Evolutionary conservation across 2,113 vertebrate genomes (phyloP).

Genomic region (Centropus bengalensis): DNA sequence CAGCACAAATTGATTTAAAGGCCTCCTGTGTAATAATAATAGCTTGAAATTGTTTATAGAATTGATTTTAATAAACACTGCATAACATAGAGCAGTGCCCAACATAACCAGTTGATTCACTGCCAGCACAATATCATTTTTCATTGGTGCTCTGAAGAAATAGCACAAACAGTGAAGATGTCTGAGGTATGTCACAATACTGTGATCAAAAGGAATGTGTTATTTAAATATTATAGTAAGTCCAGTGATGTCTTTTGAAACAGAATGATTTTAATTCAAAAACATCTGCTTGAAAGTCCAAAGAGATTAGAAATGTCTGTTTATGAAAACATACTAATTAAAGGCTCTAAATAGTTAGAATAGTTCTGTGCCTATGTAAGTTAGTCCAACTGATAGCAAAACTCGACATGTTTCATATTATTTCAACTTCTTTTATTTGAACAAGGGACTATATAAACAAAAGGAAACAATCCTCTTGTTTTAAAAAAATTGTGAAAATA

Average conservation of each 20-base stretch:
- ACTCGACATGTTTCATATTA: slow-evolving; percentile 62
- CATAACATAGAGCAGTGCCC: slow-evolving; percentile 49
- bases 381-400: slow-evolving; percentile 68
- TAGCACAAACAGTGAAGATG: slow-evolving; percentile 72
- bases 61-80: slow-evolving; percentile 54
- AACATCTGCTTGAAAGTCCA: slow-evolving; percentile 73
- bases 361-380: slow-evolving; percentile 69
- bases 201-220: slow-evolving; percentile 73
- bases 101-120: slow-evolving; percentile 39
- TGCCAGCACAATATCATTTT: slow-evolving; percentile 65
- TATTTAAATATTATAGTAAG: slow-evolving; percentile 75
- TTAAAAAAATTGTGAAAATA: slow-evolving; percentile 60
- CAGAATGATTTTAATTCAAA: slow-evolving; percentile 69
- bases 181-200: slow-evolving; percentile 78
- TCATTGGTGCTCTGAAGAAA: slow-evolving; percentile 57
- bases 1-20: slow-evolving; percentile 69
- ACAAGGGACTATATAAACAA: slow-evolving; percentile 63
- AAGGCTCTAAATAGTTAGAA: slow-evolving; percentile 72
- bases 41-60: slow-evolving; percentile 70
- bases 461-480: slow-evolving; percentile 43
- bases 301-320: slow-evolving; percentile 64
- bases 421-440: slow-evolving; percentile 70
- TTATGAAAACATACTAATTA: slow-evolving; percentile 75
- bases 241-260: slow-evolving; percentile 72
- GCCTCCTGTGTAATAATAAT: slow-evolving; percentile 52